phyloP scores from a whole-genome alignment of 2,888 invertebrate genomes.

The Platerodrilus igneus region DNA sequence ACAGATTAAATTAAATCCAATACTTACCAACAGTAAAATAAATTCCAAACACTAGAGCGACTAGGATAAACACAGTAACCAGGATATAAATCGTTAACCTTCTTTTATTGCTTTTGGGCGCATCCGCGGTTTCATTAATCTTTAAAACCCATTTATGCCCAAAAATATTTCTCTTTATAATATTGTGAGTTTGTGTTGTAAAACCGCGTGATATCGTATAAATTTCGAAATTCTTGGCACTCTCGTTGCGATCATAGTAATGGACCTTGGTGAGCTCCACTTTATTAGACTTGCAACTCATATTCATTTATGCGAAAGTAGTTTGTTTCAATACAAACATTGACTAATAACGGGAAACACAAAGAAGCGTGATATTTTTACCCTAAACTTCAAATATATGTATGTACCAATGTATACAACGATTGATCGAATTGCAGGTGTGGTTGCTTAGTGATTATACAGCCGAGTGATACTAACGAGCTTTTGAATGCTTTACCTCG shows the following conservation, averaged over 20 bases:
- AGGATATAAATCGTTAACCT: constrained; percentile 34
- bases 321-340: constrained; percentile 16
- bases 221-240: constrained; percentile 31
- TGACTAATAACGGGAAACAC: constrained; percentile 16
- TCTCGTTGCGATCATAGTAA: constrained; percentile 37
- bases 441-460: no score
- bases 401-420: no score
- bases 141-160: constrained; percentile 45
- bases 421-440: no score
- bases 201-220: constrained; percentile 39
- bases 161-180: constrained; percentile 43
- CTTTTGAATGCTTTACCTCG: no score
- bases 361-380: no score
- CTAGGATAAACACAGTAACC: constrained; percentile 36
- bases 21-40: constrained; percentile 36
- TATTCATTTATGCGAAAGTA: not conserved
- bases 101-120: constrained; percentile 23
- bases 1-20: not conserved
- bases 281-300: no score
- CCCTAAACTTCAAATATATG: no score
- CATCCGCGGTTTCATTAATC: constrained; percentile 38
- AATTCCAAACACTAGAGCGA: constrained; percentile 38
- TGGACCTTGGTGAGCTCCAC: constrained; percentile 44
- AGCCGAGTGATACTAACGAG: no score
- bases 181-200: constrained; percentile 31